phyloP scores from a whole-genome alignment of 2,113 vertebrate species.

The Gorsachius goisagi region DNA sequence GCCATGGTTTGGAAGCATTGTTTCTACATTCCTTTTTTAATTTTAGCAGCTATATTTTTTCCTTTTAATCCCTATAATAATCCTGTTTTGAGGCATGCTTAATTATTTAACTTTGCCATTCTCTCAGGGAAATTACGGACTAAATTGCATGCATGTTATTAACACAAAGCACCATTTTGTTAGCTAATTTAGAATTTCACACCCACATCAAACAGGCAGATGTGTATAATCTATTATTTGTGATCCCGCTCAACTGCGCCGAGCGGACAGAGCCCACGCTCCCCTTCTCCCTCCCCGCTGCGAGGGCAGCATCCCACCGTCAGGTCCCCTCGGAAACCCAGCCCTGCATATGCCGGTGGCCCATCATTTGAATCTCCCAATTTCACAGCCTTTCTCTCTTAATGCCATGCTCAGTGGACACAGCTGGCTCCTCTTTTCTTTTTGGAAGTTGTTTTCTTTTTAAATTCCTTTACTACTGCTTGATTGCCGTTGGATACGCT shows the following conservation, averaged over 20 bases:
- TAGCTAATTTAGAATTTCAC: conserved; percentile 63
- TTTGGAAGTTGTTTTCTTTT: not conserved
- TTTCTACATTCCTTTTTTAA: conserved; percentile 44
- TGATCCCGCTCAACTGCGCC: not conserved
- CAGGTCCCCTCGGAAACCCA: conserved; percentile 21
- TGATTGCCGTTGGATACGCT: conserved; percentile 13
- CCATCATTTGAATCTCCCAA: not conserved
- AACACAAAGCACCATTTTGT: conserved; percentile 59
- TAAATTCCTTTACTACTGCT: conserved; percentile 17
- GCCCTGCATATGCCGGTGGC: not conserved
- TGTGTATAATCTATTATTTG: conserved; percentile 60
- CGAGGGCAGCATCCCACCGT: not conserved
- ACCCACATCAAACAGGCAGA: conserved; percentile 62
- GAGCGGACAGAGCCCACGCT: not conserved
- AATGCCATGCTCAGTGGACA: conserved; percentile 14
- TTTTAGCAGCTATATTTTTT: conserved; percentile 51
- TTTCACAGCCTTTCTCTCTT: not conserved
- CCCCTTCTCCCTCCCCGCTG: not conserved
- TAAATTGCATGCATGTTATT: conserved; percentile 46
- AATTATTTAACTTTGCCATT: conserved; percentile 64
- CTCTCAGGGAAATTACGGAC: conserved; percentile 42
- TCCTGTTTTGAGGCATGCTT: conserved; percentile 48
- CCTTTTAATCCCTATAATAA: conserved; percentile 54
- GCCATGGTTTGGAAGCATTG: conserved; percentile 49
- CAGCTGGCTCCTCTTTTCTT: conserved; percentile 45